phyloP scores from a whole-genome alignment of 1,140 invertebrate species.

The Zaprionus inermis region DNA sequence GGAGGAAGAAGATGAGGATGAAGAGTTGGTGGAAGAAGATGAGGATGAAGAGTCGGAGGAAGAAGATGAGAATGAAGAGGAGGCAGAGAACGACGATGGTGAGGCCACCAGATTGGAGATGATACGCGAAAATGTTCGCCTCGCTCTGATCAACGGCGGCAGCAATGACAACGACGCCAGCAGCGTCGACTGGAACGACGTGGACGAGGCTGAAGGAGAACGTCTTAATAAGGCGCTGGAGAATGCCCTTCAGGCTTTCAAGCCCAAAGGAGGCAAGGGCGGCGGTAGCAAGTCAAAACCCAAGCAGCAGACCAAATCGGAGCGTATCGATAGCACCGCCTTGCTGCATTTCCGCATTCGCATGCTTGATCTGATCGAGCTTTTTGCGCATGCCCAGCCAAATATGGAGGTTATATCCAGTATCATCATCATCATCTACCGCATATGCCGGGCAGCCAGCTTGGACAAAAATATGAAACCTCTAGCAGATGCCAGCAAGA shows the following conservation, averaged over 20 bases:
- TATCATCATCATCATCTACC: constrained; percentile 32
- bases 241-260: constrained; percentile 88
- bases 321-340: constrained; percentile 55
- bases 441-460: constrained; percentile 22
- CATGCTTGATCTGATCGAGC: constrained; percentile 52
- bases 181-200: constrained; percentile 90
- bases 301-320: constrained; percentile 55
- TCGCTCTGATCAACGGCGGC: constrained; percentile 35
- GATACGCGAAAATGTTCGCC: constrained; percentile 62
- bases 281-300: constrained; percentile 19
- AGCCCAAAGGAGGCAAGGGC: constrained; percentile 64
- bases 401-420: constrained; percentile 42
- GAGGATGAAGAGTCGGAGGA: constrained; percentile 13
- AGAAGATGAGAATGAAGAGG: constrained; percentile 24
- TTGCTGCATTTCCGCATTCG: constrained; percentile 65
- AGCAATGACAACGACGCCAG: constrained; percentile 37
- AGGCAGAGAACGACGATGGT: neutral
- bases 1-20: neutral
- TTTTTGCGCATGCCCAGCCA: constrained; percentile 35
- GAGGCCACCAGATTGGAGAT: constrained; percentile 27
- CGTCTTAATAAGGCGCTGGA: constrained; percentile 89
- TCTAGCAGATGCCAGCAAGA: constrained; percentile 51
- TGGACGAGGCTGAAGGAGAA: constrained; percentile 90
- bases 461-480: constrained; percentile 35
- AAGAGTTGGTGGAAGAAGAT: neutral